phyloP scores from a whole-genome alignment of 37 sponge, comb jelly and placozoan genomes.

The Amphimedon queenslandica region DNA sequence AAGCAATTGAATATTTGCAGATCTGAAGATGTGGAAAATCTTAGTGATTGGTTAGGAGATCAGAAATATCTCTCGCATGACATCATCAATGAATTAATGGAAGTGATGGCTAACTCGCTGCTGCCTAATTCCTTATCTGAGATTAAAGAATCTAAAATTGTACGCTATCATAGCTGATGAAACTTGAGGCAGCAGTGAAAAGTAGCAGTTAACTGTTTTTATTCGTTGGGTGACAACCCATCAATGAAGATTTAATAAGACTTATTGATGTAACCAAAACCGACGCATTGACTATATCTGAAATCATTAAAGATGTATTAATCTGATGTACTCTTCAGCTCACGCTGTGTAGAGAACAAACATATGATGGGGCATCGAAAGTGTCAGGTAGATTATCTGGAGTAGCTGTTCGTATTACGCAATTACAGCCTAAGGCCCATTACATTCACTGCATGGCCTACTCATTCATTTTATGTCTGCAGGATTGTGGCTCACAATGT shows the following conservation, averaged over 20 bases:
- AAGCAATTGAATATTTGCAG: background rate
- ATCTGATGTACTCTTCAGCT: constrained; percentile 17
- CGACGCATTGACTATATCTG: background rate
- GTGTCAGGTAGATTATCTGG: constrained; percentile 33
- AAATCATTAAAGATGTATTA: constrained; percentile 17
- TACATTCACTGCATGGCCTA: constrained; percentile 48
- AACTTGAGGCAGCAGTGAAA: constrained; percentile 24
- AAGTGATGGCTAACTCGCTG: background rate
- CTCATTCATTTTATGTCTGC: constrained; percentile 33
- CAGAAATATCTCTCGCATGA: background rate
- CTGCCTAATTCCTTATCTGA: background rate
- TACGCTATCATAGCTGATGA: constrained; percentile 21
- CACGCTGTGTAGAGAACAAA: constrained; percentile 28
- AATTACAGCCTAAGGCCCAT: constrained; percentile 20
- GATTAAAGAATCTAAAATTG: background rate
- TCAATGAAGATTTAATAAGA: constrained; percentile 37
- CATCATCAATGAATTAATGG: background rate
- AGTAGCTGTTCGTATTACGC: constrained; percentile 26
- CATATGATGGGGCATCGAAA: constrained; percentile 51
- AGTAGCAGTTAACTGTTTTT: constrained; percentile 27
- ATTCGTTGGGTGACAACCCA: constrained; percentile 34
- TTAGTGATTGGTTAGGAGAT: background rate
- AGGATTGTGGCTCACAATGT: constrained; percentile 27
- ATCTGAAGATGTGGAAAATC: background rate
- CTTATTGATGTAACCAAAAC: constrained; percentile 4